Evolutionary conservation across 2,113 vertebrate species (phyloP), one percentile per base, ranked within the genome.

Genomic region (Rhabdornis inornatus): DNA sequence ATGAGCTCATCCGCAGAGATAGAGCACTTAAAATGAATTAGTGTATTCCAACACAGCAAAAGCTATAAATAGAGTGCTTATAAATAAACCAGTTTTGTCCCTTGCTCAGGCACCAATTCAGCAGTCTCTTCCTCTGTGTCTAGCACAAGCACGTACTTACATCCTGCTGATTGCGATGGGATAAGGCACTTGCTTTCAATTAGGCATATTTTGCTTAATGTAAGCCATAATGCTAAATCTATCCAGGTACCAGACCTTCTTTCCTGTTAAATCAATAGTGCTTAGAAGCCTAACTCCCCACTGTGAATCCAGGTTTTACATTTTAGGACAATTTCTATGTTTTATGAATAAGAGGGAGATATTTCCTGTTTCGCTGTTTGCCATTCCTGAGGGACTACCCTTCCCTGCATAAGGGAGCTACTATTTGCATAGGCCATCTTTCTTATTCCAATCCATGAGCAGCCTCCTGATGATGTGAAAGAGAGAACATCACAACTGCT

Each of bases 21-120:
- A 86, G 90, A 94, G 93, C 92, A 96, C 93, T 95, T 97, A 96
- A 93, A 95, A 96, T 96, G 94, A 96, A 87, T 96, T 96, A 96
- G 88, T 90, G 94, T 94, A 90, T 94, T 97, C 93, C 92, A 96
- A 86, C 92, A 95, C 94, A 96, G 94, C 86, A 93, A 95, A 96
- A 94, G 72, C 86, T 96, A 94, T 93, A 93, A 94, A 96, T 96
- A 97, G 94, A 81, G 64, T 35, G 56, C 94, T 95, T 96, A 96
- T 95, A 97, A 97, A 97, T 96, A 97, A 95, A 96, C 80, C 77
- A 92, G 92, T 93, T 96, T 95, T 88, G 79, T 95, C 92, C 85
- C 94, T 95, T 1, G 0, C 93, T 93, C 83, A 94, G 90, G 86
- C 96, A 95, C 57, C 60, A 84, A 68, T 87, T 96, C 93, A 94